A percentile compares a stretch with the other conserved stretches of the same genome.
Conservation (phyloP, 1,140 invertebrate species). For the Drosophila littoralis region DNA sequence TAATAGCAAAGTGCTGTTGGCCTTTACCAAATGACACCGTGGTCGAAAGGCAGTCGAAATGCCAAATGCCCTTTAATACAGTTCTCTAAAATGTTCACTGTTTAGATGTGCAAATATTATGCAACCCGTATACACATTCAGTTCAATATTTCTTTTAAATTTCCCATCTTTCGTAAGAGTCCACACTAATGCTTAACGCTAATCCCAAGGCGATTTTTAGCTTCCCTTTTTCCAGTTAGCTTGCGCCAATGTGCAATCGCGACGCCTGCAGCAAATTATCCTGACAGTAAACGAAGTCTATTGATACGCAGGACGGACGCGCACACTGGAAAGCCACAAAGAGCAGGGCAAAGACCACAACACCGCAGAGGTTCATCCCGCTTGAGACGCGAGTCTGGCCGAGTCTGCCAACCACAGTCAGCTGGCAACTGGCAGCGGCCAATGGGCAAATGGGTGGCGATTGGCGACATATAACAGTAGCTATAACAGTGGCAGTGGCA, state of each 20-base stretch:
- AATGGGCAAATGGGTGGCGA: slow-evolving; percentile 13
- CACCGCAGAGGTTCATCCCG: slow-evolving; percentile 44
- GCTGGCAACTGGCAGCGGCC: slow-evolving; percentile 1
- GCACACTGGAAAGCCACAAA: slow-evolving; percentile 48
- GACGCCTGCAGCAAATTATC: slow-evolving; percentile 48
- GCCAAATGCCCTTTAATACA: neutral
- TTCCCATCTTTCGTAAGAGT: no score
- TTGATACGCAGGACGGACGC: slow-evolving; percentile 50
- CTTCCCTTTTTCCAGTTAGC: neutral
- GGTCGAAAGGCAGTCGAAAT: neutral
- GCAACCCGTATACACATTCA: no score
- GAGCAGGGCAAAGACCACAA: slow-evolving; percentile 57
- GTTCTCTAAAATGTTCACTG: no score
- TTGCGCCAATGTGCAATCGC: slow-evolving; percentile 35
- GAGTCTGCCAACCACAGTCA: slow-evolving; percentile 2
- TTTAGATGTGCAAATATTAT: no score
- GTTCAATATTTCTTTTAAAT: no score
- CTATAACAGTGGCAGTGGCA: neutral
- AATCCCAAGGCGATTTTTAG: neutral
- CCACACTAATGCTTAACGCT: no score
- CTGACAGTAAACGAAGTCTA: slow-evolving; percentile 56
- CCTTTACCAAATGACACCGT: slow-evolving; percentile 34
- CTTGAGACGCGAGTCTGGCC: slow-evolving; percentile 4
- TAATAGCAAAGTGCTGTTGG: slow-evolving; percentile 38
- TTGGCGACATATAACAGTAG: neutral